phyloP scores from a whole-genome alignment of 2,888 invertebrate genomes.

The Tetragonisca angustula region DNA sequence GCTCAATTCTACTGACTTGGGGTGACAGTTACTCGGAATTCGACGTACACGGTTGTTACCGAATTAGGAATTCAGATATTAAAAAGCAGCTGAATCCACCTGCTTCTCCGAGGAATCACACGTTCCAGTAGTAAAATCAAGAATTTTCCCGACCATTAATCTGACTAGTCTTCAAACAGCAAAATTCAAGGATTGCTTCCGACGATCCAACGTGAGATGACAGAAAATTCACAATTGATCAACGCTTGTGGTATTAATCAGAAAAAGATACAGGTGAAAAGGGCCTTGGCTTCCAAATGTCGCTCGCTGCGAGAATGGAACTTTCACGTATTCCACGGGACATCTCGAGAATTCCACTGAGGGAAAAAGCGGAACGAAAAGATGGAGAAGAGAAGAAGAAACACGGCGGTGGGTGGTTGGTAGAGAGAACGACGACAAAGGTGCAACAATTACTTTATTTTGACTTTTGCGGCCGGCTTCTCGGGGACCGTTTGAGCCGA shows the following conservation, averaged over 20 bases:
- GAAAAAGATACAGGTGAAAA: background rate
- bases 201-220: no score
- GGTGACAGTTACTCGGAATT: no score
- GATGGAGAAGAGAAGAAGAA: conserved; percentile 5
- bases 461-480: conserved; percentile 77
- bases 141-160: no score
- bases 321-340: background rate
- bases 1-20: no score
- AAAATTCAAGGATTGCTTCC: no score
- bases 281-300: background rate
- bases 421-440: conserved; percentile 68
- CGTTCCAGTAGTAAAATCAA: no score
- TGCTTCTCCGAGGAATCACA: no score
- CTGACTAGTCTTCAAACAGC: no score
- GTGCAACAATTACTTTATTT: conserved; percentile 81
- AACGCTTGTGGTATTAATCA: background rate
- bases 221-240: background rate
- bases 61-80: no score
- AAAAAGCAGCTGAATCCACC: no score
- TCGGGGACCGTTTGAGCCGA: conserved; percentile 37
- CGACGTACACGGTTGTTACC: no score
- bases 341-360: background rate
- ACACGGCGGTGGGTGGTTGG: conserved; percentile 13
- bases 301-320: background rate
- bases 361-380: background rate